A percentile compares a stretch with the other conserved stretches of the same genome.
phyloP scores from a whole-genome alignment of 2,113 vertebrate species.

The Petrocephalus microphthalmus region DNA sequence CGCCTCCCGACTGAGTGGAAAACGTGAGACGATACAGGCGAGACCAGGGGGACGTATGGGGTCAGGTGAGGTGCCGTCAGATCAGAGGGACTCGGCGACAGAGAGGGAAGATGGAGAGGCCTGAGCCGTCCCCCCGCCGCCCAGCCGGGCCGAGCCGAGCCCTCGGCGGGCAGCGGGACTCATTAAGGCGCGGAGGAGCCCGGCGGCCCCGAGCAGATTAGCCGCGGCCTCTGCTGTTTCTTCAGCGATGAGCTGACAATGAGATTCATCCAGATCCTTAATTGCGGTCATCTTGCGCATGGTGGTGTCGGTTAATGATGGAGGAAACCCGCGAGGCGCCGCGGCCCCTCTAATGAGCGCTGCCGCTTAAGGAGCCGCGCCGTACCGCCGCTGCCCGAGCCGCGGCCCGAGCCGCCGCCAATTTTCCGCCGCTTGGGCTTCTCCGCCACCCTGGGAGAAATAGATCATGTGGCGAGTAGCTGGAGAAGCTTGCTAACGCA shows the following conservation, averaged over 20 bases:
- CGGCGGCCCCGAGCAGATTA: slow-evolving; percentile 70
- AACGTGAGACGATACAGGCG: background rate
- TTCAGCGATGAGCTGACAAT: slow-evolving; percentile 95
- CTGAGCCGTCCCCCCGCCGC: slow-evolving; percentile 45
- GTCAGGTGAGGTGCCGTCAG: slow-evolving; percentile 6
- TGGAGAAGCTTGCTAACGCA: slow-evolving; percentile 85
- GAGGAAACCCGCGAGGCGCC: slow-evolving; percentile 76
- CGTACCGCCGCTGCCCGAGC: slow-evolving; percentile 75
- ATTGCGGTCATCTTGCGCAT: slow-evolving; percentile 93
- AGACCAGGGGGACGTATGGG: background rate
- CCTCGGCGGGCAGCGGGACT: slow-evolving; percentile 71
- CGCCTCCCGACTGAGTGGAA: background rate
- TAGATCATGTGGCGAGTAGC: slow-evolving; percentile 76
- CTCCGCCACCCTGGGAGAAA: slow-evolving; percentile 79
- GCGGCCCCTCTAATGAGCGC: slow-evolving; percentile 91
- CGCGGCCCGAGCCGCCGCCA: slow-evolving; percentile 97
- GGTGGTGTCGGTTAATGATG: slow-evolving; percentile 88
- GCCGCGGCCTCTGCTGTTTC: slow-evolving; percentile 68
- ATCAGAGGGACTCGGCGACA: slow-evolving; percentile 3
- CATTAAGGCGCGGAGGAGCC: slow-evolving; percentile 82
- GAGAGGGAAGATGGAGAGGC: slow-evolving; percentile 19
- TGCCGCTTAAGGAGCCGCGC: slow-evolving; percentile 80
- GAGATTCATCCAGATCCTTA: slow-evolving; percentile 90
- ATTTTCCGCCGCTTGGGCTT: slow-evolving; percentile 83
- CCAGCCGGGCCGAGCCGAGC: slow-evolving; percentile 56